Percentiles rank a stretch among this genome's conserved stretches.
These are phyloP conservation scores for Enteromius unitaeniatus DNA, from an alignment of 2,797 vertebrate genomes.

Conservation along the genomic window DNA sequence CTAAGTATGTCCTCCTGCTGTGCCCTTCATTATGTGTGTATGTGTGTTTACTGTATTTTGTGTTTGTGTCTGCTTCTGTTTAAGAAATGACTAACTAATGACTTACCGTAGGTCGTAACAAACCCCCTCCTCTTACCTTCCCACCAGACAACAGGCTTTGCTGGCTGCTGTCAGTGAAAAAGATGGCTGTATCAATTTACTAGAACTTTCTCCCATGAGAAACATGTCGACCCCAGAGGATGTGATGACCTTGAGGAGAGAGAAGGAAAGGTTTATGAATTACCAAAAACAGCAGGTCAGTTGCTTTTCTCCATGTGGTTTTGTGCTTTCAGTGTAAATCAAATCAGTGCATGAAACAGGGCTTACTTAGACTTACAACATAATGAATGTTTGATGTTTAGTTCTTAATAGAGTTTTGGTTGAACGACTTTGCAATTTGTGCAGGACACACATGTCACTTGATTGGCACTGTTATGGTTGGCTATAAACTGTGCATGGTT, in stretches of 20 bases:
- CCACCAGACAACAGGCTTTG: slow-evolving; percentile 91
- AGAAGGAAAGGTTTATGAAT: slow-evolving; percentile 95
- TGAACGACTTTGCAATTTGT: not conserved
- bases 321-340: not conserved
- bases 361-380: not conserved
- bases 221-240: slow-evolving; percentile 95
- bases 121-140: slow-evolving; percentile 47
- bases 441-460: not conserved
- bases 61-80: slow-evolving; percentile 57
- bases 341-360: not conserved
- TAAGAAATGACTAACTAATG: slow-evolving; percentile 47
- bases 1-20: slow-evolving; percentile 48
- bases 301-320: not conserved
- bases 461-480: not conserved
- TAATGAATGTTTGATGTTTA: not conserved
- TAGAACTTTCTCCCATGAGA: slow-evolving; percentile 87
- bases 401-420: not conserved
- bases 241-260: slow-evolving; percentile 92
- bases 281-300: slow-evolving; percentile 97
- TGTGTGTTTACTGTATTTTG: slow-evolving; percentile 48
- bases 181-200: slow-evolving; percentile 91
- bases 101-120: slow-evolving; percentile 60
- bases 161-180: slow-evolving; percentile 98
- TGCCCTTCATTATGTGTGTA: slow-evolving; percentile 36
- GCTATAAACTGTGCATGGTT: not conserved